Base-by-base conservation (phyloP, 2,797 vertebrate species). In the Anguilla anguilla region DNA sequence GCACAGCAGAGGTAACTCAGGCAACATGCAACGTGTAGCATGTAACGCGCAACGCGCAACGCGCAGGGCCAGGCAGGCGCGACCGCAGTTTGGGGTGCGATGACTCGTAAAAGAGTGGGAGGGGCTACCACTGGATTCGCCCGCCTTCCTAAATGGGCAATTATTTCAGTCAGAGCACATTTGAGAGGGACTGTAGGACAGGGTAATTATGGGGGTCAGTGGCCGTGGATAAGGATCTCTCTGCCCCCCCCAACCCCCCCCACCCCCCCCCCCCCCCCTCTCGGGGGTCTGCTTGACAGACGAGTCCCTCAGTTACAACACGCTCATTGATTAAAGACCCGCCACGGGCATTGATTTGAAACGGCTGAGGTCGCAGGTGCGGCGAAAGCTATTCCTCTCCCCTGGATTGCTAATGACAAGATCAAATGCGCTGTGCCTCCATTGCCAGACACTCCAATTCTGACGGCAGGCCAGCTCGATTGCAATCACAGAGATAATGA, bases 121-220 rank as follows among this genome's bases (percentile, higher is more conserved):
- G 91, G 89, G 91, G 92, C 91, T 92, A 55, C 89, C 90, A 90
- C 87, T 85, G 91, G 86, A 92, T 92, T 93, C 92, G 91, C 87
- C 89, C 91, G 90, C 87, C 91, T 94, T 94, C 94, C 93, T 94
- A 94, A 92, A 94, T 91, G 93, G 94, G 90, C 94, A 96, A 94
- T 96, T 95, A 95, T 94, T 94, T 94, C 93, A 94, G 95, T 94
- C 85, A 92, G 93, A 94, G 95, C 93, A 92, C 94, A 95, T 95
- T 96, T 94, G 94, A 94, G 96, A 95, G 93, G 92, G 94, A 92
- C 93, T 93, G 91, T 89, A 94, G 92, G 93, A 92, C 88, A 49
- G 92, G 91, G 93, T 96, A 95, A 96, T 96, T 95, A 96, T 87
- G 86, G 93, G 96, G 94, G 95, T 96, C 94, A 95, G 94, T 91